phyloP scores from a whole-genome alignment of 1,140 invertebrate genomes.

The Drosophila parabipectinata region DNA sequence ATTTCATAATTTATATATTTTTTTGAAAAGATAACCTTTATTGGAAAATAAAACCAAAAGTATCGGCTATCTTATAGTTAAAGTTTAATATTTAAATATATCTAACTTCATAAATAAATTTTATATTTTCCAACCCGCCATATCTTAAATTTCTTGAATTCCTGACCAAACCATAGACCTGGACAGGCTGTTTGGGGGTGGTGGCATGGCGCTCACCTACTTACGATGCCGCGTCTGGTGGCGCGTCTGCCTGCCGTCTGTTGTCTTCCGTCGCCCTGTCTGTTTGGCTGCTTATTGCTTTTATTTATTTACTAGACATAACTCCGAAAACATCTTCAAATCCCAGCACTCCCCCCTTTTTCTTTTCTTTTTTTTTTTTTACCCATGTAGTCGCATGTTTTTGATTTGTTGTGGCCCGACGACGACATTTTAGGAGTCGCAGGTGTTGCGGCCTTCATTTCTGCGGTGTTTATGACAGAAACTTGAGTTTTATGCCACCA shows the following conservation, averaged over 20 bases:
- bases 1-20: too few relatives aligned
- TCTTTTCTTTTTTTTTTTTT: too few relatives aligned
- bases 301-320: conserved; percentile 80
- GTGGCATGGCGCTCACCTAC: conserved; percentile 22
- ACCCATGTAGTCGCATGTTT: conserved; percentile 23
- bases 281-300: conserved; percentile 73
- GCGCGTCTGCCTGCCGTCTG: conserved; percentile 44
- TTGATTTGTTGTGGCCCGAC: conserved; percentile 73
- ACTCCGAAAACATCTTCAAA: conserved; percentile 30
- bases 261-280: conserved; percentile 29
- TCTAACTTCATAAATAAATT: too few relatives aligned
- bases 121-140: too few relatives aligned
- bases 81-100: too few relatives aligned
- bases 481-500: conserved; percentile 72
- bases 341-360: background rate
- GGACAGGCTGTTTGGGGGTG: too few relatives aligned
- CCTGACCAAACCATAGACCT: too few relatives aligned
- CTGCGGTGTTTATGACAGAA: conserved; percentile 76
- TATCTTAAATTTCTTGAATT: too few relatives aligned
- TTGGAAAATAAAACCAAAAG: too few relatives aligned
- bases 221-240: conserved; percentile 42
- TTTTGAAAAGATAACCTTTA: too few relatives aligned
- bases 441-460: conserved; percentile 64
- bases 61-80: too few relatives aligned
- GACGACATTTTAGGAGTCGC: conserved; percentile 48